Base-by-base conservation (phyloP, 2,888 invertebrate genomes). In the Syritta pipiens region DNA sequence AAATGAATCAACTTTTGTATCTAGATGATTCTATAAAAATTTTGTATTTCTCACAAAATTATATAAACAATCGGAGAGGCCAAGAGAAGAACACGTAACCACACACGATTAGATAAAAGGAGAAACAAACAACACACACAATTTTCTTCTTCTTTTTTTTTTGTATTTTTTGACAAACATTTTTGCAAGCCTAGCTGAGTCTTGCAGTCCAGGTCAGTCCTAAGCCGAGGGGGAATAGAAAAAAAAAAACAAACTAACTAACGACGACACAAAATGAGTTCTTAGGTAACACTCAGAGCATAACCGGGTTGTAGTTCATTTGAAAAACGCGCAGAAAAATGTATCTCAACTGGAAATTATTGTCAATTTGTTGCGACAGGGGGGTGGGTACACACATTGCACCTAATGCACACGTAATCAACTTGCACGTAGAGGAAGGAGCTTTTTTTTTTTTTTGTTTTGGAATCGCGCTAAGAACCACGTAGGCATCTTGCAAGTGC, bases 401-500 rank as follows among this genome's bases (percentile, higher is more conserved):
- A 77, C 71, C 71, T 60, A 77, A 42, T 72, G 72, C 72, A 77
- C 48, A 77, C 77, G 77, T 77, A 77, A 77, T 72, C 77, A 59
- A 63, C 55, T 46, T 75, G 67, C 74, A 69, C 55, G 42, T 48
- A 53, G 55, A 49, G 40, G 1, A 10, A 32, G 32, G 42, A 68
- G 60, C 53, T 68, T 62, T 68, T 48, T 20, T 46, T 37, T 44
- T 19, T 74, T 10, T 20, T 17, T 24, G 32, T 51, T 71, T 48
- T 22, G 51, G 57, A 62, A 46, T 62, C 51, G n/a, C 69, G 75
- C 28, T 76, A 24, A 71, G 76, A 76, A 76, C 49, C 76, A 77
- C 76, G 76, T 77, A 77, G 57, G 37, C 71, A 65, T n/a, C n/a
- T n/a, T n/a, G n/a, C 42, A 37, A 14, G n/a, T n/a, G n/a, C n/a